A percentile compares a stretch with the other conserved stretches of the same genome.
phyloP scores from a whole-genome alignment of 2,888 invertebrate species.

The Calameuta idolon region DNA sequence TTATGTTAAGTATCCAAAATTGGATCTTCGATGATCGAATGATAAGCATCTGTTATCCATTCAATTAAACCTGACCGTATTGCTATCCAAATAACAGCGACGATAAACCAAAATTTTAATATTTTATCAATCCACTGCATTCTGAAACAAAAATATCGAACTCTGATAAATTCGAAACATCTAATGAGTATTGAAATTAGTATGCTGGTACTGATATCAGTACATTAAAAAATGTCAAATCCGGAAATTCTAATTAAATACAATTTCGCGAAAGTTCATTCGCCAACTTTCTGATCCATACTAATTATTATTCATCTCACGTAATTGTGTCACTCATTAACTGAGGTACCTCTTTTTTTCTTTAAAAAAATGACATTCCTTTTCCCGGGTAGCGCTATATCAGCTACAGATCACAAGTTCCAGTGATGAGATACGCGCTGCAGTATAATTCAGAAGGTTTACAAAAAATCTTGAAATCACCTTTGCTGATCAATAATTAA shows the following conservation, averaged over 20 bases:
- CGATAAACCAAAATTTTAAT: slow-evolving; percentile 35
- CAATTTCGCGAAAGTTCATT: background rate
- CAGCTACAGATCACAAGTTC: background rate
- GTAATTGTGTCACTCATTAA: background rate
- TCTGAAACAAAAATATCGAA: slow-evolving; percentile 46
- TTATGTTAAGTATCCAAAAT: background rate
- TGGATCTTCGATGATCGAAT: background rate
- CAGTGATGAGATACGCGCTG: background rate
- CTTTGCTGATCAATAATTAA: background rate
- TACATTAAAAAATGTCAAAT: background rate
- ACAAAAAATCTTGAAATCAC: background rate
- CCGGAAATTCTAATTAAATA: background rate
- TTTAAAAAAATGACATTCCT: background rate
- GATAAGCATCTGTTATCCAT: background rate
- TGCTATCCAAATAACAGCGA: slow-evolving; percentile 34
- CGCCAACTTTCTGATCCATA: background rate
- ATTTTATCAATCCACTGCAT: slow-evolving; percentile 56
- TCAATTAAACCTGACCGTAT: slow-evolving; percentile 24
- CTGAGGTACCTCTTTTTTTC: background rate
- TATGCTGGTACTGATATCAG: background rate
- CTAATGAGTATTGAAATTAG: background rate
- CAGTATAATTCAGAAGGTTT: background rate
- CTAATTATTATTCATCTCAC: background rate
- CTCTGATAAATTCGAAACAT: background rate
- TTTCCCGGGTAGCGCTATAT: background rate